phyloP scores from a whole-genome alignment of 2,797 vertebrate genomes.

The Hephaestus fuliginosus region DNA sequence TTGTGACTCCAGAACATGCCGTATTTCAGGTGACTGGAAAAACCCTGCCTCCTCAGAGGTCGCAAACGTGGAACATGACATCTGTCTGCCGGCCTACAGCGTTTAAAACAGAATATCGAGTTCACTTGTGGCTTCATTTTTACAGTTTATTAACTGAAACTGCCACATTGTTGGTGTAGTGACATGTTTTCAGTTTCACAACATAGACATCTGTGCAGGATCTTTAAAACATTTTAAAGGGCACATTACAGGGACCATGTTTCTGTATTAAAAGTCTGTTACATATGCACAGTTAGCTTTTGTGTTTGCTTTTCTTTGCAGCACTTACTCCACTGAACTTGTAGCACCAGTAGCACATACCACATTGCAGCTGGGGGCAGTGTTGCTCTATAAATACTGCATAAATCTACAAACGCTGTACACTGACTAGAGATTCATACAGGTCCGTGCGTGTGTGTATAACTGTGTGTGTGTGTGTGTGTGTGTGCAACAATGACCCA shows the following conservation, averaged over 20 bases:
- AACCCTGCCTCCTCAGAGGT: neutral
- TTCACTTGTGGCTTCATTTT: neutral
- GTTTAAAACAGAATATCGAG: neutral
- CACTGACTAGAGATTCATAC: conserved; percentile 28
- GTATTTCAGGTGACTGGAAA: neutral
- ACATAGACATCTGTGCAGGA: neutral
- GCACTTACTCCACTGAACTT: conserved; percentile 2
- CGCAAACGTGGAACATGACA: neutral
- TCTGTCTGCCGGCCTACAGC: neutral
- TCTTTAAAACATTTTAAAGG: neutral
- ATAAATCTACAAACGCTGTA: neutral
- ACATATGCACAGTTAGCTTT: neutral
- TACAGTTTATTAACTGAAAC: conserved; percentile 3
- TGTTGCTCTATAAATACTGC: conserved; percentile 72
- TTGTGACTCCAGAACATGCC: neutral
- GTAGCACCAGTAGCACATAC: conserved; percentile 30
- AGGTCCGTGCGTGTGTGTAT: conserved; percentile 22
- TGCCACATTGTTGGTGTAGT: neutral
- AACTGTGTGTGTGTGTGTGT: conserved; percentile 1
- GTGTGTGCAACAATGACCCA: conserved; percentile 38
- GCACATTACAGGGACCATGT: neutral
- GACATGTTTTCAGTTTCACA: neutral
- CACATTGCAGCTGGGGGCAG: conserved; percentile 76
- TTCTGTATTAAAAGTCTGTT: neutral
- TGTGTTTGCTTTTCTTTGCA: neutral